Percentiles rank a stretch among this genome's conserved stretches.
These are phyloP conservation scores for Diacarnus erythraeanus DNA, from an alignment of 37 sponge, comb jelly and placozoan genomes.

Conservation along the genomic window DNA sequence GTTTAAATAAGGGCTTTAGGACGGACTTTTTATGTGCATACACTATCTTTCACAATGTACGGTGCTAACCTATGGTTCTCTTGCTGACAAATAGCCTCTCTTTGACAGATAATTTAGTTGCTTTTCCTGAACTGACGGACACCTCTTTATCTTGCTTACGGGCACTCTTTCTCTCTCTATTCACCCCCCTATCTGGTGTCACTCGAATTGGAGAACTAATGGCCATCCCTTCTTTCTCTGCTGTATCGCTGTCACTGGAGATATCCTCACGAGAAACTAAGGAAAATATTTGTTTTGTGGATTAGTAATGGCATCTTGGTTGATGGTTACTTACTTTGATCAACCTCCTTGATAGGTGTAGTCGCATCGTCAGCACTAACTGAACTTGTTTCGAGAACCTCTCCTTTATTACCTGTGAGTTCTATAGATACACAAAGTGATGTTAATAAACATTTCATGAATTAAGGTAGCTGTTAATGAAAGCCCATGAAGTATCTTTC, in stretches of 20 bases:
- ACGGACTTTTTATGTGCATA: too few relatives aligned
- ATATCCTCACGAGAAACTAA: slow-evolving; percentile 6
- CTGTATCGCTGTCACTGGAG: background rate
- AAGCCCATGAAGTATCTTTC: too few relatives aligned
- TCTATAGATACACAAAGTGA: too few relatives aligned
- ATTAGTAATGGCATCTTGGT: too few relatives aligned
- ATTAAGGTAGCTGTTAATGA: too few relatives aligned
- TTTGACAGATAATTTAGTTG: slow-evolving; percentile 14
- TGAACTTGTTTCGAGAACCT: too few relatives aligned
- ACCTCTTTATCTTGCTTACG: background rate
- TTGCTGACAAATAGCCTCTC: slow-evolving; percentile 41
- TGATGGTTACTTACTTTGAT: background rate
- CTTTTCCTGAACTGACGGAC: background rate
- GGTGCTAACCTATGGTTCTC: slow-evolving; percentile 30
- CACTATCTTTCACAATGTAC: too few relatives aligned
- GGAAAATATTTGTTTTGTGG: too few relatives aligned
- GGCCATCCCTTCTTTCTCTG: background rate
- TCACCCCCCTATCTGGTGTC: slow-evolving; percentile 11
- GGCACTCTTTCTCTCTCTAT: background rate
- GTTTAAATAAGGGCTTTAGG: too few relatives aligned
- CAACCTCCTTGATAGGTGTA: background rate
- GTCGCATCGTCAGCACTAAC: too few relatives aligned
- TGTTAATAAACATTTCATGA: too few relatives aligned
- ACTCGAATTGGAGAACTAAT: slow-evolving; percentile 41
- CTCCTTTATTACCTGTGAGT: too few relatives aligned